These are phyloP conservation scores for Picathartes gymnocephalus DNA, from an alignment of 2,113 vertebrate genomes.

Conservation along the genomic window DNA sequence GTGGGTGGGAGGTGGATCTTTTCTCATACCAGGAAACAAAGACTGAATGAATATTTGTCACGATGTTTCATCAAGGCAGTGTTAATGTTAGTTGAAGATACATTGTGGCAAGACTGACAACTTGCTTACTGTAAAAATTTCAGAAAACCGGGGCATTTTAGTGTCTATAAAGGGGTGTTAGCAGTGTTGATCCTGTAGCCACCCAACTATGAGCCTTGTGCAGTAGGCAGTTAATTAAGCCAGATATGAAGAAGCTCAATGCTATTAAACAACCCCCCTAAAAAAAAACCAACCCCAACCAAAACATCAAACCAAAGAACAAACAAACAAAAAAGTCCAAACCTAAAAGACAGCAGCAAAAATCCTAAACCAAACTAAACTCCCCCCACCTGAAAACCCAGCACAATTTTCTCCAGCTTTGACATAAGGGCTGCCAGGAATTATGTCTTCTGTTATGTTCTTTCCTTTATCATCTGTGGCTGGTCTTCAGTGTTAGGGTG, in stretches of 20 bases:
- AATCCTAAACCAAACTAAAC: not conserved
- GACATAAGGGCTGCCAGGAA: not conserved
- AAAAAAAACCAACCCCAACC: too few relatives aligned
- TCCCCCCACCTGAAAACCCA: not conserved
- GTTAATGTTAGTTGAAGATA: not conserved
- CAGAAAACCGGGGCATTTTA: not conserved
- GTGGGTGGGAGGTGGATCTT: constrained; percentile 48
- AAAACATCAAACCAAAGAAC: not conserved
- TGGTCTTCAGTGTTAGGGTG: not conserved
- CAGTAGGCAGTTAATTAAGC: not conserved
- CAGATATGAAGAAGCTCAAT: not conserved
- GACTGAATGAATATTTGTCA: constrained; percentile 40
- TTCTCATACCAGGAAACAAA: constrained; percentile 33
- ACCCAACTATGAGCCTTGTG: not conserved
- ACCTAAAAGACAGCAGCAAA: too few relatives aligned
- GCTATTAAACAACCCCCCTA: not conserved
- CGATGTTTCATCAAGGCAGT: constrained; percentile 11
- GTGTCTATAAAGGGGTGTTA: not conserved
- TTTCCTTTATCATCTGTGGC: not conserved
- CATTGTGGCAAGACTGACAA: not conserved
- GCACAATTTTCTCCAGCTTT: not conserved
- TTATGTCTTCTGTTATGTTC: not conserved
- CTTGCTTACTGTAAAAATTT: not conserved
- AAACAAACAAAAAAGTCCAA: not conserved
- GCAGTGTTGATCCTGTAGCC: not conserved